Percentiles rank a stretch among this genome's conserved stretches.
Conservation (phyloP, 2,113 vertebrate species). For the Poeciliopsis turrubarensis region DNA sequence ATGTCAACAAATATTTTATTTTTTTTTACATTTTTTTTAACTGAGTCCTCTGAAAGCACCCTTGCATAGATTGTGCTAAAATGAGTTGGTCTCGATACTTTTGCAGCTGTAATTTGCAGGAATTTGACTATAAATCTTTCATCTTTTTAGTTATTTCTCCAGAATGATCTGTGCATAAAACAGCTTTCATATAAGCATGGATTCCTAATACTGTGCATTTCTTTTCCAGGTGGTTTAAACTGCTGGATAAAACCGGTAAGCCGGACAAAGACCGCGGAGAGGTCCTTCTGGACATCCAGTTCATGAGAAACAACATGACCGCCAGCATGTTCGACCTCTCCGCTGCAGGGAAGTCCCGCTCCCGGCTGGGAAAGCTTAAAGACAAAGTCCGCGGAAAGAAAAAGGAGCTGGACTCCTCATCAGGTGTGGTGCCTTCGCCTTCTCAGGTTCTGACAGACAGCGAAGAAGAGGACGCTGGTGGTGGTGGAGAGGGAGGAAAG, state of each 20-base stretch:
- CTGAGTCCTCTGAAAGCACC: no score
- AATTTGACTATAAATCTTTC: no score
- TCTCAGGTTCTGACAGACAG: conserved; percentile 85
- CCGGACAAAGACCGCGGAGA: conserved; percentile 92
- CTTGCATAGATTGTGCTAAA: no score
- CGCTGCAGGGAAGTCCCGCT: conserved; percentile 86
- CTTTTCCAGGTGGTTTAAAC: conserved; percentile 88
- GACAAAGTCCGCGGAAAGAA: conserved; percentile 91
- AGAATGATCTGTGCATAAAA: background rate
- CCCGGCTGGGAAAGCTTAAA: conserved; percentile 90
- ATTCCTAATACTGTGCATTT: background rate
- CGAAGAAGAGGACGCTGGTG: conserved; percentile 83
- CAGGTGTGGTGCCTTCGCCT: conserved; percentile 76
- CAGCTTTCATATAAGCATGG: background rate
- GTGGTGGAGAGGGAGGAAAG: conserved; percentile 47
- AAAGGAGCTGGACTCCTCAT: conserved; percentile 81
- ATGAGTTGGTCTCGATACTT: no score
- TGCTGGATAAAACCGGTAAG: conserved; percentile 89
- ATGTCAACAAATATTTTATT: no score
- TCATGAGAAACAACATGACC: conserved; percentile 94
- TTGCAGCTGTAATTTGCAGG: no score
- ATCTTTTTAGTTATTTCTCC: background rate
- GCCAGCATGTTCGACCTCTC: conserved; percentile 98
- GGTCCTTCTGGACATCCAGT: conserved; percentile 92
- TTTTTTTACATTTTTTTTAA: no score